Conservation (phyloP, 1,140 invertebrate genomes). For the Latrodectus geometricus region DNA sequence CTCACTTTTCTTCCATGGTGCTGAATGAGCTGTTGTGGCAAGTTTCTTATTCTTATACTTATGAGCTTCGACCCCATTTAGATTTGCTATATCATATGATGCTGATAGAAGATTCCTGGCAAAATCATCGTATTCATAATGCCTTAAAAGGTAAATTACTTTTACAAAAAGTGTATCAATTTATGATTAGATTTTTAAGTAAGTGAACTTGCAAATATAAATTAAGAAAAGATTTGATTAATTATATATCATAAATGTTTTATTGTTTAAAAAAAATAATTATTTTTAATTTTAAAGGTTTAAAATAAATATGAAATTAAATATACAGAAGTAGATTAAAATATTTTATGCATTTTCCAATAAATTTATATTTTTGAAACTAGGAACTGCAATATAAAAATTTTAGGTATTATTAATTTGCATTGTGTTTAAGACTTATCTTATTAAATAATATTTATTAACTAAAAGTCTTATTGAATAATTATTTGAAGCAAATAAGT, state of each 20-base stretch:
- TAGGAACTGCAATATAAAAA: conserved; percentile 9
- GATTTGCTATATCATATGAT: conserved; percentile 89
- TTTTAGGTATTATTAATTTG: no score
- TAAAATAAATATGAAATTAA: no score
- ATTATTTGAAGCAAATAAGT: no score
- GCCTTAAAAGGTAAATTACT: conserved; percentile 80
- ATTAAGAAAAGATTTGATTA: conserved; percentile 46
- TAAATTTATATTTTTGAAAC: not conserved
- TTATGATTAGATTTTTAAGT: no score
- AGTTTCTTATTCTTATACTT: conserved; percentile 92
- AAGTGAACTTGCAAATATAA: not conserved
- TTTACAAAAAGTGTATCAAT: not conserved
- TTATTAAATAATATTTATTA: no score
- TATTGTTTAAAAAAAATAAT: no score
- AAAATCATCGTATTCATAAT: conserved; percentile 90
- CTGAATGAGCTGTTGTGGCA: conserved; percentile 90
- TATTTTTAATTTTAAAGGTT: no score
- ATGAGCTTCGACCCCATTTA: conserved; percentile 91
- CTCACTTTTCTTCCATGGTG: conserved; percentile 87
- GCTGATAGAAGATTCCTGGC: conserved; percentile 94
- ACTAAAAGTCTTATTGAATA: no score
- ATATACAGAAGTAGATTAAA: no score
- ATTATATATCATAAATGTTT: not conserved
- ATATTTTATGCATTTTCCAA: no score
- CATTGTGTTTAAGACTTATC: no score